Evolutionary conservation across 2,113 vertebrate species (phyloP).

Genomic region (Cyanoliseus patagonus): DNA sequence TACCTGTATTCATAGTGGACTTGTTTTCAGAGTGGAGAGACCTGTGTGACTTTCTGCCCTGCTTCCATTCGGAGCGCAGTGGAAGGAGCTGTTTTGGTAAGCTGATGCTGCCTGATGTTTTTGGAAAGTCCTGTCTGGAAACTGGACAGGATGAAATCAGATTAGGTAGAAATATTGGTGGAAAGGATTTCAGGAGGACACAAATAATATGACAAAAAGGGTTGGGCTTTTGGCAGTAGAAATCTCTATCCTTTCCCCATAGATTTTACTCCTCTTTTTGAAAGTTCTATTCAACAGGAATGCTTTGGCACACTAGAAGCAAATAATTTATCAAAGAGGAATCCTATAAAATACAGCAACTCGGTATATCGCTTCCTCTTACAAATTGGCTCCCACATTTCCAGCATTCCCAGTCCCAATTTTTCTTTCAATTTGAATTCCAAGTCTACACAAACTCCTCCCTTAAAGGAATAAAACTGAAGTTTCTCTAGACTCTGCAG

Average conservation of each 20-base stretch:
- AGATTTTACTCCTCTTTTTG: neutral
- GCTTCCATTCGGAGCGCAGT: neutral
- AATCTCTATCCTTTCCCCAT: neutral
- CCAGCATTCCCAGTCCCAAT: neutral
- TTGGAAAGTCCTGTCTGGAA: neutral
- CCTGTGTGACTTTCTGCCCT: neutral
- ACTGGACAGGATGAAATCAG: accelerated
- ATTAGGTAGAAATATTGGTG: neutral
- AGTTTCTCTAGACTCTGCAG: neutral
- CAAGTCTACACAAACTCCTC: neutral
- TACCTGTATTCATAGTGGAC: neutral
- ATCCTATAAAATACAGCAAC: neutral
- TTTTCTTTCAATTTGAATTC: neutral
- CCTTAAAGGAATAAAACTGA: neutral
- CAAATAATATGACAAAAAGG: neutral
- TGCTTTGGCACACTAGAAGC: neutral
- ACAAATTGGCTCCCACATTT: neutral
- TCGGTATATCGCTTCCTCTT: neutral
- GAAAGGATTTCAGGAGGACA: neutral
- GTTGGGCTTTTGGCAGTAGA: neutral
- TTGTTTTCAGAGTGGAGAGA: neutral
- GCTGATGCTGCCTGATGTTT: neutral
- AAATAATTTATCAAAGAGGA: neutral
- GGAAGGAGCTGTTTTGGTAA: neutral
- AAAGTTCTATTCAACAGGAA: neutral